These are phyloP conservation scores for Hemithea aestivaria DNA, from an alignment of 2,888 invertebrate genomes.

Conservation along the genomic window DNA sequence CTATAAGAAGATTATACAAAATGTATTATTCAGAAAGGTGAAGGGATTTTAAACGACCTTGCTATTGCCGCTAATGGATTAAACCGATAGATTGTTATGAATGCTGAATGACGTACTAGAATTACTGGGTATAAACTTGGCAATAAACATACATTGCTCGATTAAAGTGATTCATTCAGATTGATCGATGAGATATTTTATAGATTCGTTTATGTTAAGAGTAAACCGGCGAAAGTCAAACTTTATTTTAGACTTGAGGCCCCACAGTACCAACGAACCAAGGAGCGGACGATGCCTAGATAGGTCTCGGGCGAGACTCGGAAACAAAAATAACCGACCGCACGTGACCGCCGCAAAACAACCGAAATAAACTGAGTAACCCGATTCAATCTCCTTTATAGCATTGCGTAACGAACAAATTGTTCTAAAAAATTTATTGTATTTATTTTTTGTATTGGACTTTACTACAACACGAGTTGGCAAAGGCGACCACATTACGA, in stretches of 20 bases:
- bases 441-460: slow-evolving; percentile 31
- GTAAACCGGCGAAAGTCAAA: slow-evolving; percentile 17
- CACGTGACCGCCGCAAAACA: slow-evolving; percentile 51
- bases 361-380: slow-evolving; percentile 48
- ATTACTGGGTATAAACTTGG: neutral
- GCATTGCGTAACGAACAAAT: slow-evolving; percentile 38
- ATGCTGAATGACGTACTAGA: neutral
- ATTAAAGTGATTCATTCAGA: neutral
- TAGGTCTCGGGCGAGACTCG: slow-evolving; percentile 31
- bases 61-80: slow-evolving; percentile 13
- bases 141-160: slow-evolving; percentile 3
- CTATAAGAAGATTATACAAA: slow-evolving; percentile 46
- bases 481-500: slow-evolving; percentile 22
- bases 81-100: slow-evolving; percentile 11
- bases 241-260: slow-evolving; percentile 23
- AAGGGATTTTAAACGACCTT: slow-evolving; percentile 9
- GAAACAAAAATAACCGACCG: slow-evolving; percentile 53
- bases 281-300: slow-evolving; percentile 14
- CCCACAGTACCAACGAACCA: slow-evolving; percentile 15
- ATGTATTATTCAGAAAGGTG: slow-evolving; percentile 33
- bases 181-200: neutral
- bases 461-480: slow-evolving; percentile 38
- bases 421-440: slow-evolving; percentile 29
- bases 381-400: slow-evolving; percentile 38
- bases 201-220: slow-evolving; percentile 8